Percentiles rank a stretch among this genome's conserved stretches.
phyloP scores from a whole-genome alignment of 1,140 invertebrate genomes.

The Neodiprion virginianus region DNA sequence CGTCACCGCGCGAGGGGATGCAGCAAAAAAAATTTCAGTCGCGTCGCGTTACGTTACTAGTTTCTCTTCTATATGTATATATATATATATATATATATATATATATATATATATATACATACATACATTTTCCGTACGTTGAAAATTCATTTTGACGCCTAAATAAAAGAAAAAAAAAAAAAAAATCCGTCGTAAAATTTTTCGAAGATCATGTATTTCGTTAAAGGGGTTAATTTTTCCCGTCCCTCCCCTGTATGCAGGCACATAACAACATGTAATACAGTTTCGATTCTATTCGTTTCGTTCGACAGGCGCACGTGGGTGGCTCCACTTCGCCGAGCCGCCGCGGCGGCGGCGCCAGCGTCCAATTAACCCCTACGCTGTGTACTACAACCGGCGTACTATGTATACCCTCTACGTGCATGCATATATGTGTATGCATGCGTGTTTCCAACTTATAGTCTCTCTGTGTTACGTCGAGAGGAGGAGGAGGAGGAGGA shows the following conservation, averaged over 20 bases:
- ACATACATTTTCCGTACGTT: too few species aligned
- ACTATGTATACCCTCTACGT: constrained; percentile 11
- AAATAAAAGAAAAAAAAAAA: too few species aligned
- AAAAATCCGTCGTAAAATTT: too few species aligned
- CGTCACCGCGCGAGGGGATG: too few species aligned
- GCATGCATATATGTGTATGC: constrained; percentile 8
- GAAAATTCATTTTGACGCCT: too few species aligned
- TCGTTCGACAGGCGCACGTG: constrained; percentile 59
- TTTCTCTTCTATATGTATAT: not conserved
- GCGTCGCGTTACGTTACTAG: too few species aligned
- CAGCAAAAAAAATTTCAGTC: too few species aligned
- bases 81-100: not conserved
- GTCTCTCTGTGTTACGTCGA: too few species aligned
- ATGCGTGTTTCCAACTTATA: not conserved
- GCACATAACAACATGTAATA: constrained; percentile 22
- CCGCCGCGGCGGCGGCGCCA: constrained; percentile 57
- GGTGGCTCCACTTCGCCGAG: constrained; percentile 55
- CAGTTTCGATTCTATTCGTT: constrained; percentile 36
- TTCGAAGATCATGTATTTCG: too few species aligned
- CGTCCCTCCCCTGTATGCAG: constrained; percentile 17
- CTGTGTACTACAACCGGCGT: constrained; percentile 19
- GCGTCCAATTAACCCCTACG: constrained; percentile 51
- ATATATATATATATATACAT: not conserved
- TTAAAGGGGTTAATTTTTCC: too few species aligned
- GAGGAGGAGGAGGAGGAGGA: constrained; percentile 10